phyloP scores from a whole-genome alignment of 2,113 vertebrate species.

The Apodemus sylvaticus region DNA sequence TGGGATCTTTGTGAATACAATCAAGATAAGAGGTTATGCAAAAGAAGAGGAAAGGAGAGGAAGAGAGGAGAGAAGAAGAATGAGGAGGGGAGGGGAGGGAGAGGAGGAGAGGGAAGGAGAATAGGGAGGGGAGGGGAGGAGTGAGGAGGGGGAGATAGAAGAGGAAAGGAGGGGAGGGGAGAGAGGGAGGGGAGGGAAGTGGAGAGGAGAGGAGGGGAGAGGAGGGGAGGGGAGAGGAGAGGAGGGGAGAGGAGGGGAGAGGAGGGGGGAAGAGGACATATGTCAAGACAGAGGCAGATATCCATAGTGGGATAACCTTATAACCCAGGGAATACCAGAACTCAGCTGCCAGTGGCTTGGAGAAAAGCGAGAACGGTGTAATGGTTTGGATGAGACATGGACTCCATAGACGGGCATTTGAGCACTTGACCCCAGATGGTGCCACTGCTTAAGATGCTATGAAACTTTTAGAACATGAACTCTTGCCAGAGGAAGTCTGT shows the following conservation, averaged over 20 bases:
- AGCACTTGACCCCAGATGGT: not conserved
- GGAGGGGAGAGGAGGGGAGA: not conserved
- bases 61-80: no score
- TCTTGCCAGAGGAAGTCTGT: not conserved
- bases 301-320: not conserved
- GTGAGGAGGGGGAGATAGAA: fast-evolving
- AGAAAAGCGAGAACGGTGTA: not conserved
- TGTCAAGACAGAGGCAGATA: not conserved
- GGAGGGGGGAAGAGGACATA: not conserved
- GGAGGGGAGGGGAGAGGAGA: not conserved
- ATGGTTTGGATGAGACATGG: not conserved
- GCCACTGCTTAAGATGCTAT: not conserved
- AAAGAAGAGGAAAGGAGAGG: not conserved
- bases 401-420: not conserved
- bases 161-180: not conserved
- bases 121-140: no score
- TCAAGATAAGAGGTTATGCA: not conserved
- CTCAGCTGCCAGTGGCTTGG: no score
- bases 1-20: not conserved
- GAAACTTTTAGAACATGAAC: not conserved
- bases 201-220: fast-evolving
- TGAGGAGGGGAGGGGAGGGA: not conserved
- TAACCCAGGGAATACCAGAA: not conserved
- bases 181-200: fast-evolving
- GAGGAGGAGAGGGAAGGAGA: no score